Evolutionary conservation across 2,797 vertebrate species (phyloP), one percentile per base, ranked within the genome.

Genomic region (Balearica regulorum): DNA sequence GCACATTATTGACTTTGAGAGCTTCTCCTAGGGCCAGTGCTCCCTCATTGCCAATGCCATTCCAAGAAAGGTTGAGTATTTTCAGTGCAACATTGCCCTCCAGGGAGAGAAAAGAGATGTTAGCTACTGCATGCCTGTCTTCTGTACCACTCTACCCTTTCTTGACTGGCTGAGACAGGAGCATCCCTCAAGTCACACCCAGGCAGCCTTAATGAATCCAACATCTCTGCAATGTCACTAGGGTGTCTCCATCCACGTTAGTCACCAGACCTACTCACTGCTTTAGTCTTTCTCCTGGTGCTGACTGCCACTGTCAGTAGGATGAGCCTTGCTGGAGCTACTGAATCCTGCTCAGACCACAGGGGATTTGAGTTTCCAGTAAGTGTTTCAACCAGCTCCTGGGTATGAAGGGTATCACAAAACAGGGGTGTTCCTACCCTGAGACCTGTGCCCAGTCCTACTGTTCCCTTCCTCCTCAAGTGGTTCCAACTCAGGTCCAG

Each of bases 401-500:
- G 69, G 16, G 37, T 65, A 69, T 28, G 65, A 87, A 77, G 25
- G 9, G 11, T 84, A 44, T 69, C 49, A 82, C 29, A 60, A 60
- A 49, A 48, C 13, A 64, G 46, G 39, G 37, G 8, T 2, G 1
- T 70, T 71, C 96, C 94, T 98, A 99, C 99, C 98, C 98, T 98
- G 29, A 99, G 98, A 53, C 99, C 99, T 33, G 96, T 98, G 80
- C 98, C 97, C 88, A 99, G 93, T 78, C 98, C 99, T 88, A 98
- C 98, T 29, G 98, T 98, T 16, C 99, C 99, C 95, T 97, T 99
- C 97, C 98, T 98, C 81, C 98, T 96, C 66, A 99, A 96, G 46
- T 98, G 98, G 96, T 99, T 99, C 99, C 99, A 99, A 90, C 99
- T 99, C 66, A 99, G 98, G 86, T 99, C 96, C 87, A 99, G 95